A percentile compares a stretch with the other conserved stretches of the same genome.
These are phyloP conservation scores for Chaetodon auriga DNA, from an alignment of 2,113 vertebrate species.

Conservation along the genomic window DNA sequence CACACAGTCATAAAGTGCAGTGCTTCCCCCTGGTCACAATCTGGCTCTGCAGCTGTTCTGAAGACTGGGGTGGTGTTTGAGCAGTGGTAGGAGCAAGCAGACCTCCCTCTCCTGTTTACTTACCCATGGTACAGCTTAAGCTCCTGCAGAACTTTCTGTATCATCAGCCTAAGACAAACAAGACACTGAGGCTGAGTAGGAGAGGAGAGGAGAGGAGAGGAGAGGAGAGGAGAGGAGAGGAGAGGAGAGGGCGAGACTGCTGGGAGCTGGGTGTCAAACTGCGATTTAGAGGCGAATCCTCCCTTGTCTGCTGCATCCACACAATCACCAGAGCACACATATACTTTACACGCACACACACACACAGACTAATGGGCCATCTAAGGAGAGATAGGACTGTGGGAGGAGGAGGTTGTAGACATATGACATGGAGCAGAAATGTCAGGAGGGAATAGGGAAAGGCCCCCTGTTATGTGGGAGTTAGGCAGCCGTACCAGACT, in stretches of 20 bases:
- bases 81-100: conserved; percentile 43
- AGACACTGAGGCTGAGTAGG: conserved; percentile 78
- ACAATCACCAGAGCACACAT: conserved; percentile 31
- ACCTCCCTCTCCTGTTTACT: conserved; percentile 82
- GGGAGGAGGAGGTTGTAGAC: conserved; percentile 72
- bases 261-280: conserved; percentile 64
- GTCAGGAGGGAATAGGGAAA: conserved; percentile 68
- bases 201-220: conserved; percentile 3
- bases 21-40: conserved; percentile 27
- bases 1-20: conserved; percentile 14
- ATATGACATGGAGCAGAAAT: conserved; percentile 78
- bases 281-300: conserved; percentile 63
- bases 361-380: conserved; percentile 65
- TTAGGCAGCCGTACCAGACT: conserved; percentile 18
- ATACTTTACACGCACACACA: conserved; percentile 30
- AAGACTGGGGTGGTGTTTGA: conserved; percentile 16
- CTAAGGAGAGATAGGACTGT: conserved; percentile 72
- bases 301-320: conserved; percentile 57
- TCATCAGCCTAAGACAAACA: conserved; percentile 92
- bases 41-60: conserved; percentile 45
- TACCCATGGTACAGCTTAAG: conserved; percentile 95
- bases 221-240: conserved; percentile 1
- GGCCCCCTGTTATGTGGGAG: conserved; percentile 66
- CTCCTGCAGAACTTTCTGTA: conserved; percentile 96
- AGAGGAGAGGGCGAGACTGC: conserved; percentile 14